These are phyloP conservation scores for Eptesicus fuscus DNA, from an alignment of 2,113 vertebrate species.

Conservation along the genomic window DNA sequence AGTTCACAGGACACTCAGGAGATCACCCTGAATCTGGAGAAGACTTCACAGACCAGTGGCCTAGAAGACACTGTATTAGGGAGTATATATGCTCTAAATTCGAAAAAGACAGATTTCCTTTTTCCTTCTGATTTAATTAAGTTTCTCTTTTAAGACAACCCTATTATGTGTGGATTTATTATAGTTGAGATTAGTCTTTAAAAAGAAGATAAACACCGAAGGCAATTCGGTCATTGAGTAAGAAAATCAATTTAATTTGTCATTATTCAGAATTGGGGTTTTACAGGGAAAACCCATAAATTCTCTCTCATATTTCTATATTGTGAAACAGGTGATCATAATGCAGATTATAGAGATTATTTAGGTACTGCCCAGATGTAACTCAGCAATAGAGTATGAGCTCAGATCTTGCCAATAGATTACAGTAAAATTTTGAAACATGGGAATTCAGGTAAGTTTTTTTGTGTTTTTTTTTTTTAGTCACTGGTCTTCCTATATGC, in stretches of 20 bases:
- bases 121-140: slow-evolving; percentile 58
- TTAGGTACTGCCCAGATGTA: slow-evolving; percentile 2
- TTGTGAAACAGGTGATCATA: background rate
- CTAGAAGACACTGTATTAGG: slow-evolving; percentile 8
- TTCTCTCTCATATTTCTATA: background rate
- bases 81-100: background rate
- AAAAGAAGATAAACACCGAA: slow-evolving; percentile 62
- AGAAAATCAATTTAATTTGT: slow-evolving; percentile 56
- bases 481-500: slow-evolving; percentile 52
- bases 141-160: slow-evolving; percentile 42
- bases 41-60: background rate
- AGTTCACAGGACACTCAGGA: background rate
- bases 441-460: slow-evolving; percentile 36
- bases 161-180: slow-evolving; percentile 53
- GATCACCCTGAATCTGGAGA: background rate
- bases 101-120: slow-evolving; percentile 34
- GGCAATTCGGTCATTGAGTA: slow-evolving; percentile 45
- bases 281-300: slow-evolving; percentile 35
- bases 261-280: slow-evolving; percentile 44
- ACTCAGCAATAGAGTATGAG: background rate
- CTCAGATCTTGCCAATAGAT: slow-evolving; percentile 27
- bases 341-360: slow-evolving; percentile 53
- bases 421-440: slow-evolving; percentile 51
- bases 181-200: slow-evolving; percentile 39
- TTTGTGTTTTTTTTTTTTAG: background rate